Conservation (phyloP, 2,888 invertebrate species). For the Chouioia cunea region DNA sequence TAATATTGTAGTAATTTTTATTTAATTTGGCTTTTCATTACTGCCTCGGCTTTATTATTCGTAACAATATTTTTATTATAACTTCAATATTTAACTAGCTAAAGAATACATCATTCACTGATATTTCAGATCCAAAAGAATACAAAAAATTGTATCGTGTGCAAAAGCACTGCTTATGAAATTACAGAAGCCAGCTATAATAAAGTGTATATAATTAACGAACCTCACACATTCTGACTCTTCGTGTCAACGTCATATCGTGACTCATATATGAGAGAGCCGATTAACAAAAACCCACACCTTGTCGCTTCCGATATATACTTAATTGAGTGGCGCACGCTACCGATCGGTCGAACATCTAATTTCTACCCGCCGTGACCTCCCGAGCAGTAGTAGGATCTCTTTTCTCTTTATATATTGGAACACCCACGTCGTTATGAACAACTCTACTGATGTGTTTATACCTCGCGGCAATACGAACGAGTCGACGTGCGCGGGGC, state of each 20-base stretch:
- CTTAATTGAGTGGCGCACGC: slow-evolving; percentile 31
- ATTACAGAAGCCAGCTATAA: background rate
- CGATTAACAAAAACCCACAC: slow-evolving; percentile 23
- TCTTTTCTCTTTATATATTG: background rate
- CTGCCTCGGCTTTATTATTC: no score
- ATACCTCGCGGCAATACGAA: slow-evolving; percentile 20
- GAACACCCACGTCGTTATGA: slow-evolving; percentile 42
- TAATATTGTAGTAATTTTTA: no score
- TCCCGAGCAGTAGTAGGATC: background rate
- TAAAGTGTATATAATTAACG: background rate
- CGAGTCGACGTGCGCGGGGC: slow-evolving; percentile 37
- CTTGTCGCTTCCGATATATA: background rate
- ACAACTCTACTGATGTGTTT: background rate
- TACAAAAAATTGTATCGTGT: no score
- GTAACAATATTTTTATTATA: no score
- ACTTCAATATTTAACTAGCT: no score
- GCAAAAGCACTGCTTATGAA: no score
- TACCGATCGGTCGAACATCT: slow-evolving; percentile 10
- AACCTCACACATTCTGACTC: background rate
- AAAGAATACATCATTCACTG: no score
- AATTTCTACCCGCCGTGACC: background rate
- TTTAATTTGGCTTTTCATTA: no score
- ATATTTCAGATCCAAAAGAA: no score
- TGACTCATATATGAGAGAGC: background rate
- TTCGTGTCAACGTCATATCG: background rate